Evolutionary conservation across 2,797 vertebrate genomes (phyloP), one percentile per base, ranked within the genome.

Genomic region (Microhierax caerulescens): DNA sequence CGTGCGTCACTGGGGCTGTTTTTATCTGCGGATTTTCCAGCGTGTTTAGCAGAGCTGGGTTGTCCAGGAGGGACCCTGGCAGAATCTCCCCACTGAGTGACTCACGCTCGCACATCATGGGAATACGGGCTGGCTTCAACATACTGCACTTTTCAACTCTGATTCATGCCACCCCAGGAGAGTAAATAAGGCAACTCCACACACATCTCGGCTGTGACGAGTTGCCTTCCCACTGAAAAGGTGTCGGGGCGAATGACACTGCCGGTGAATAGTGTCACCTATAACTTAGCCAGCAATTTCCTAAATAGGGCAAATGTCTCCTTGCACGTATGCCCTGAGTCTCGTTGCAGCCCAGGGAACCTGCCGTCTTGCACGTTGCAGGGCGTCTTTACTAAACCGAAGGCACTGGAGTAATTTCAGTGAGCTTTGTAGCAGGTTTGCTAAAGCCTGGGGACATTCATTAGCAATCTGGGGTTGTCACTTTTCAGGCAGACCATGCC

Each of bases 141-240:
- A 95, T 41, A 85, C 92, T 95, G 97, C 94, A 96, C 97, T 97
- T 96, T 95, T 97, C 95, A 97, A 97, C 97, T 95, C 92, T 97
- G 97, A 97, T 97, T 97, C 96, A 96, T 82, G 90, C 95, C 92
- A 93, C 92, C 94, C 90, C 37, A 16, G 72, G 77, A 96, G 95
- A 95, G 84, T 95, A 96, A 96, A 97, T 92, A 96, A 93, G 92
- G 95, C 94, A 81, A 80, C 84, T 68, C 90, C 51, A 45, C 61
- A 79, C 90, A 50, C 83, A 51, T 53, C 68, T 48, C 5, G 1
- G 87, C 96, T 36, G 10, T 72, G 85, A 93, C 2, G 17, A 95
- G 91, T 50, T 43, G 79, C 72, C 88, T 87, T 91, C 91, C 93
- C 79, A n/a, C 88, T 45, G 61, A 25, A 78, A 90, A 97, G 88